A percentile compares a stretch with the other conserved stretches of the same genome.
These are phyloP conservation scores for Synchiropus splendidus DNA, from an alignment of 2,113 vertebrate species.

Conservation along the genomic window DNA sequence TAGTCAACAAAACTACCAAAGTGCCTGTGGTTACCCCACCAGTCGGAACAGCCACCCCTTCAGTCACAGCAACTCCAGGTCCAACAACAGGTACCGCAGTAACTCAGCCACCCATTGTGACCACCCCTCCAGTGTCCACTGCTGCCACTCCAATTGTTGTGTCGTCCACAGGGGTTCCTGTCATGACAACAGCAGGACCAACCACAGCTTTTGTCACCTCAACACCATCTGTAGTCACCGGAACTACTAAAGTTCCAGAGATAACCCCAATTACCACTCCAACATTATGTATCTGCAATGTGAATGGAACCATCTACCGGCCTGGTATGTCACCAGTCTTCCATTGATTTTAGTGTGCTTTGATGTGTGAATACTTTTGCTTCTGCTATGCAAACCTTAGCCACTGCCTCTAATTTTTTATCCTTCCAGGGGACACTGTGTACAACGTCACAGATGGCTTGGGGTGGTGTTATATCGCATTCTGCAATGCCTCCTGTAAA, in stretches of 20 bases:
- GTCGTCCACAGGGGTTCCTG: too few species aligned
- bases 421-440: slow-evolving; percentile 28
- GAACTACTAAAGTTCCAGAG: too few species aligned
- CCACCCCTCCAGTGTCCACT: not conserved
- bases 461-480: slow-evolving; percentile 30
- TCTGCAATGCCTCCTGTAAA: slow-evolving; percentile 40
- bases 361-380: not conserved
- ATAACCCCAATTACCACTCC: not conserved
- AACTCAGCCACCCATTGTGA: not conserved
- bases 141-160: not conserved
- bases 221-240: not conserved
- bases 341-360: not conserved
- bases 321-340: slow-evolving; percentile 38
- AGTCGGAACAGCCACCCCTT: not conserved
- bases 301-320: slow-evolving; percentile 9
- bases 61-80: not conserved
- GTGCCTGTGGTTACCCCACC: not conserved
- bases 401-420: not conserved
- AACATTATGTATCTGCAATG: slow-evolving; percentile 19
- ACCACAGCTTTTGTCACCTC: not conserved
- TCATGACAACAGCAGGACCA: not conserved
- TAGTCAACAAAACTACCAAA: not conserved
- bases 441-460: slow-evolving; percentile 41
- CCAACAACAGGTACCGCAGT: not conserved
- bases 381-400: not conserved